Evolutionary conservation across 2,888 invertebrate species (phyloP).

Genomic region (Microplitis manilae): DNA sequence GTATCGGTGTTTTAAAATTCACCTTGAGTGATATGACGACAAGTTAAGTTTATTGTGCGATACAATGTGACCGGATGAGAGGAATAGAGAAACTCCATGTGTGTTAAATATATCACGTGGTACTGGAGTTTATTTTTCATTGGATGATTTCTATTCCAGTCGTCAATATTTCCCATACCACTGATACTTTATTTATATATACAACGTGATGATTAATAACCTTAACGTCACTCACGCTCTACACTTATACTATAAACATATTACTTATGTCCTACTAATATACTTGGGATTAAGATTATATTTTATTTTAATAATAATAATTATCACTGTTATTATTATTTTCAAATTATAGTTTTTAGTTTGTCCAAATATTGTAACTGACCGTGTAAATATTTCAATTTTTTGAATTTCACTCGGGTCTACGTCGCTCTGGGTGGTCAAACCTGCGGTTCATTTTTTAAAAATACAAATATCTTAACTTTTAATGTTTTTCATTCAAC

Average conservation of each 20-base stretch:
- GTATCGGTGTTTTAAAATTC: slow-evolving; percentile 5
- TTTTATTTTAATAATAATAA: not conserved
- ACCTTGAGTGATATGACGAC: not conserved
- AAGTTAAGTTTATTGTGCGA: not conserved
- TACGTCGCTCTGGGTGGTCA: not conserved
- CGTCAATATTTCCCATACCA: not conserved
- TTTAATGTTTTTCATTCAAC: slow-evolving; percentile 15
- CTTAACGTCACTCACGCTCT: not conserved
- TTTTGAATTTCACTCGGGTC: not conserved
- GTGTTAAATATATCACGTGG: not conserved
- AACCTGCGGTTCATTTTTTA: not conserved
- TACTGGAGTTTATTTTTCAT: not conserved
- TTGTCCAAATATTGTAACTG: not conserved
- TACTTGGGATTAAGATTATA: not conserved
- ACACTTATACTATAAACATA: not conserved
- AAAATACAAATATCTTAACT: slow-evolving; percentile 6
- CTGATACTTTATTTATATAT: not conserved
- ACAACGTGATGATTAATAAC: slow-evolving; percentile 1
- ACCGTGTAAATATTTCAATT: not conserved
- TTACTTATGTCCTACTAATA: not conserved
- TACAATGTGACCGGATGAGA: not conserved
- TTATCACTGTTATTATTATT: not conserved
- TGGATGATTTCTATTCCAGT: not conserved
- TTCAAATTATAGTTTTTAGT: not conserved
- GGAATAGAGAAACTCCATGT: not conserved